Evolutionary conservation across 2,113 vertebrate species (phyloP), one percentile per base, ranked within the genome.

Genomic region (Eleginops maclovinus): DNA sequence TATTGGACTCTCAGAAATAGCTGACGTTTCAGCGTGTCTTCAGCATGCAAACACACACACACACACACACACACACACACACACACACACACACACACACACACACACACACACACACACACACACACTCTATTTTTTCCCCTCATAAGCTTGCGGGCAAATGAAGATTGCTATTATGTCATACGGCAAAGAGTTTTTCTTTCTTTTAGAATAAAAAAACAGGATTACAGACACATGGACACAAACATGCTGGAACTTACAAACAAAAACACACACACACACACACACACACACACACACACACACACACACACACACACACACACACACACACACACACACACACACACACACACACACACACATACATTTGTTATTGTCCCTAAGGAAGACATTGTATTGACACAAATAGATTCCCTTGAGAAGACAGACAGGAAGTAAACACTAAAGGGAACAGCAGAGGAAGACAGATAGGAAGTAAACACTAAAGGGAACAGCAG

Each of bases 1-100:
- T 85, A 87, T 82, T 85, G 73, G 82, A 80, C 69, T 68, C 83
- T 61, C 36, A 2, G 68, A 92, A 87, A 90, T 77, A 91, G 87
- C 87, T 88, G 81, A 86, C 50, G 82, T 87, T 82, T 84, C 68
- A 82, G 81, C 73, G 79, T 72, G 41, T 69, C 26, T 78, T 55
- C 46, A 67, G 41, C 31, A 56, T 1, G 6, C 46, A 4, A 59
- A 58, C 85, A 76, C 56, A 67, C 67, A 73, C 64, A 62, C 36
- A 40, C 54, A 79, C 63, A 63, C 54, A 77, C 40, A 56, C 46
- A 62, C 26, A 49, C 60, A 41, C 72, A 15, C 43, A 49, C 55
- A 54, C 59, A 15, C 43, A 43, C 51, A 65, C 43, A 31, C 61
- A 66, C 44, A 56, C 50, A 43, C 53, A 58, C 47, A 51, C 59